Conservation (phyloP, 2,888 invertebrate species). For the Andrena flavipes region DNA sequence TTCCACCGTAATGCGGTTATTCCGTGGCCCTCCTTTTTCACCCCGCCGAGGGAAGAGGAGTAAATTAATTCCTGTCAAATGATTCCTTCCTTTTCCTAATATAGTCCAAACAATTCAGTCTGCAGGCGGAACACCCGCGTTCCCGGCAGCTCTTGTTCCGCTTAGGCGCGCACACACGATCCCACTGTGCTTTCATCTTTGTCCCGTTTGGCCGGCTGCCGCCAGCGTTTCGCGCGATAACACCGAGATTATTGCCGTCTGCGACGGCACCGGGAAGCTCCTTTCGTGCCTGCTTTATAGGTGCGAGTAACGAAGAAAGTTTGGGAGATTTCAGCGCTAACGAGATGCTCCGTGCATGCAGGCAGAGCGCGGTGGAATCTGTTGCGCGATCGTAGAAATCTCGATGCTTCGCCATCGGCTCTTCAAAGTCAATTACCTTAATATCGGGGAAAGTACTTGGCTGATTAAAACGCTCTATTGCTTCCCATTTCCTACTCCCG, state of each 20-base stretch:
- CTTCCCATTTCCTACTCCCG: no score
- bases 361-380: neutral
- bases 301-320: conserved; percentile 31
- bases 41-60: conserved; percentile 14
- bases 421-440: neutral
- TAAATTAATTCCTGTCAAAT: conserved; percentile 34
- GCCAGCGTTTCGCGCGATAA: conserved; percentile 42
- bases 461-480: no score
- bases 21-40: conserved; percentile 9
- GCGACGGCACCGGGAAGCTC: neutral
- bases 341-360: neutral
- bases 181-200: neutral
- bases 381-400: neutral
- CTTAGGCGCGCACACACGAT: neutral
- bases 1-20: conserved; percentile 58
- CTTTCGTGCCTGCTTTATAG: conserved; percentile 19
- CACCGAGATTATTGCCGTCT: conserved; percentile 29
- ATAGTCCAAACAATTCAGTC: neutral
- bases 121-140: neutral
- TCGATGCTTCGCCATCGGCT: neutral
- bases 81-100: neutral
- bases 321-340: conserved; percentile 11
- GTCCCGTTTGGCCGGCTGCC: conserved; percentile 29
- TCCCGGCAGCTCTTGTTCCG: neutral
- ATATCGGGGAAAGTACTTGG: no score